A percentile compares a stretch with the other conserved stretches of the same genome.
These are phyloP conservation scores for Bovichtus variegatus DNA, from an alignment of 2,797 vertebrate genomes.

Conservation along the genomic window DNA sequence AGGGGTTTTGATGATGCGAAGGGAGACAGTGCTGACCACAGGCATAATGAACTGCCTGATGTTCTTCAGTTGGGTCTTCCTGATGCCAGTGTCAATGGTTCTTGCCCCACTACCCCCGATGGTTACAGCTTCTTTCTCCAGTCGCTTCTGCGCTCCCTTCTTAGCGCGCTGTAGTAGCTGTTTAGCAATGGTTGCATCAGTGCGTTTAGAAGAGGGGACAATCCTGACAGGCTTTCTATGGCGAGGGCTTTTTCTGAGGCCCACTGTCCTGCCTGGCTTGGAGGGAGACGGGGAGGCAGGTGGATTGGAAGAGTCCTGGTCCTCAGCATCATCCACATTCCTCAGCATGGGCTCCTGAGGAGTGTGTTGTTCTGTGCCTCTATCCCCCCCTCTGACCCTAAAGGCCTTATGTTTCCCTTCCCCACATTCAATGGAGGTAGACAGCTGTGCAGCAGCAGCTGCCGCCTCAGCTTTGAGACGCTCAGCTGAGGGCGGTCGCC, in stretches of 20 bases:
- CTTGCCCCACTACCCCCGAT: slow-evolving; percentile 85
- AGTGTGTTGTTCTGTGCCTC: slow-evolving; percentile 78
- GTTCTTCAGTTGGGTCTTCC: slow-evolving; percentile 95
- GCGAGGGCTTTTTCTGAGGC: slow-evolving; percentile 94
- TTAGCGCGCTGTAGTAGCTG: slow-evolving; percentile 97
- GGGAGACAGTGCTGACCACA: slow-evolving; percentile 97
- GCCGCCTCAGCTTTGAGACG: slow-evolving; percentile 90
- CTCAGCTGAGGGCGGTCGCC: slow-evolving; percentile 93
- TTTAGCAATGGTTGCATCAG: slow-evolving; percentile 96
- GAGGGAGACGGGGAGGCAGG: slow-evolving; percentile 77
- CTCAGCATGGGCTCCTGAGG: slow-evolving; percentile 71
- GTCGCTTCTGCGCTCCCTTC: slow-evolving; percentile 92
- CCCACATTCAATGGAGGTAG: slow-evolving; percentile 70
- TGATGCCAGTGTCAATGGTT: slow-evolving; percentile 78
- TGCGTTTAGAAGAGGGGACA: slow-evolving; percentile 95
- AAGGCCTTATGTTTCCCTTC: slow-evolving; percentile 91
- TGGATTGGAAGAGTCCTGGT: slow-evolving; percentile 71
- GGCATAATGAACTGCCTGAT: slow-evolving; percentile 99
- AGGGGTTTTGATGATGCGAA: slow-evolving; percentile 97
- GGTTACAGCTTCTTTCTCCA: slow-evolving; percentile 92
- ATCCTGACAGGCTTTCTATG: slow-evolving; percentile 95
- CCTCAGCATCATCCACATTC: slow-evolving; percentile 66
- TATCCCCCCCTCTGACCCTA: slow-evolving; percentile 87
- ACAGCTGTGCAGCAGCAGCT: slow-evolving; percentile 78
- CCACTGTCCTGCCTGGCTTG: slow-evolving; percentile 78